Base-by-base conservation (phyloP, 1,140 invertebrate genomes). In the Galendromus occidentalis region DNA sequence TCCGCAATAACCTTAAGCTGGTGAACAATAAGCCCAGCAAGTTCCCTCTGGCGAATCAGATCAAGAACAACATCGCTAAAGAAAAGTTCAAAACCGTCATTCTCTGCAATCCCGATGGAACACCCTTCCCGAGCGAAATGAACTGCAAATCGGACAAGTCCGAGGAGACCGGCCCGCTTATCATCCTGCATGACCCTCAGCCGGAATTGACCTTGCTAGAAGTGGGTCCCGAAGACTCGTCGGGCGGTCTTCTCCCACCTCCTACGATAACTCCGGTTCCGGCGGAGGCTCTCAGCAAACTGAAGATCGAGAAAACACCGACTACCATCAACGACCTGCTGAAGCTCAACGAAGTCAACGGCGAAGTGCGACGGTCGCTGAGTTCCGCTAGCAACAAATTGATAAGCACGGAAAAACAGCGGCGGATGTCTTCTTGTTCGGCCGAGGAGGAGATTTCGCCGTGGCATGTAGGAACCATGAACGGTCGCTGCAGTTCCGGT, bases 381-480 rank as follows among this genome's bases (percentile, higher is more conserved):
- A 59, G 51, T 25, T 59, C 51, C 14, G 51, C 51, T 4, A 59
- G 51, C 22, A 59, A 59, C 9, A 59, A 59, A 25, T 29, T 29
- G 25, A 47, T 20, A 20, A 59, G 51, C 51, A 59, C 25, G 22
- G 51, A 59, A 25, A 59, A 59, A 9, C 25, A 59, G 33, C 51
- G 51, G 6, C 51, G 51, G 25, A 59, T 59, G 51, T 59, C 51
- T 20, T 59, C 51, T 4, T 59, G 51, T 22, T 59, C 51, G 12
- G 22, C 20, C 51, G 51, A 59, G 25, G 51, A 59, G 25, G 51
- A 59, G 51, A 59, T 59, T 33, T 59, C 51, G 2, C 51, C 51
- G 22, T 59, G 51, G 51, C 51, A 59, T 22, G 51, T 59, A 17
- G 51, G 51, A 14, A 59, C 51, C 12, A 59, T 59, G 51, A 59